Evolutionary conservation across 1,140 invertebrate species (phyloP).

Genomic region (Copidosoma floridanum): DNA sequence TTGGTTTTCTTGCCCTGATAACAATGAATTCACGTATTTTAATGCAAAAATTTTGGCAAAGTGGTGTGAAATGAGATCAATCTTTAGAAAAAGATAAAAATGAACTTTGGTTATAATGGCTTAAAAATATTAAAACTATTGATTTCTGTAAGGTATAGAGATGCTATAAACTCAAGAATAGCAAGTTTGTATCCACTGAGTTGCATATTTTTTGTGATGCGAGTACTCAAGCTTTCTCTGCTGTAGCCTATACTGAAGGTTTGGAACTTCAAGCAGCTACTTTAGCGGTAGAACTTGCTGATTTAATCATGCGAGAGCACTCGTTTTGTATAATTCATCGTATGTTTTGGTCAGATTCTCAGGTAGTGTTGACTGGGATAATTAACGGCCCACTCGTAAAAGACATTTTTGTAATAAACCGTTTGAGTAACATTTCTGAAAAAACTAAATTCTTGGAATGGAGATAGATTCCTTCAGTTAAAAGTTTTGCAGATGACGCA

Average conservation of each 20-base stretch:
- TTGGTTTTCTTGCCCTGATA: no score
- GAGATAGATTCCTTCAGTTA: background rate
- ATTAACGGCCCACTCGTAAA: background rate
- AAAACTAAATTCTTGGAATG: background rate
- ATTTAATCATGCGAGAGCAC: no score
- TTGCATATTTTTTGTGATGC: constrained; percentile 6
- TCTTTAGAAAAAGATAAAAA: background rate
- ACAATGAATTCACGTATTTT: no score
- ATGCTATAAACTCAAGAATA: background rate
- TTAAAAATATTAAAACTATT: background rate
- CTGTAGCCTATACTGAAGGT: background rate
- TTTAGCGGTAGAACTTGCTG: background rate
- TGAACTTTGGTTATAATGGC: background rate
- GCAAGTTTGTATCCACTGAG: background rate
- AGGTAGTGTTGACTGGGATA: background rate
- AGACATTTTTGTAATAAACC: background rate
- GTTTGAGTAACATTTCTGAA: constrained; percentile 1
- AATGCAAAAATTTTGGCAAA: no score
- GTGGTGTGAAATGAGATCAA: no score
- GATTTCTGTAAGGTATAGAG: background rate
- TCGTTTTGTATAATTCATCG: background rate
- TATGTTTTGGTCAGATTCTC: background rate
- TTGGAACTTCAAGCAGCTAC: constrained; percentile 5
- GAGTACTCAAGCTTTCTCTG: background rate
- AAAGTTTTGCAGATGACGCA: background rate